Base-by-base conservation (phyloP, 2,888 invertebrate genomes). In the Onchidella celtica region DNA sequence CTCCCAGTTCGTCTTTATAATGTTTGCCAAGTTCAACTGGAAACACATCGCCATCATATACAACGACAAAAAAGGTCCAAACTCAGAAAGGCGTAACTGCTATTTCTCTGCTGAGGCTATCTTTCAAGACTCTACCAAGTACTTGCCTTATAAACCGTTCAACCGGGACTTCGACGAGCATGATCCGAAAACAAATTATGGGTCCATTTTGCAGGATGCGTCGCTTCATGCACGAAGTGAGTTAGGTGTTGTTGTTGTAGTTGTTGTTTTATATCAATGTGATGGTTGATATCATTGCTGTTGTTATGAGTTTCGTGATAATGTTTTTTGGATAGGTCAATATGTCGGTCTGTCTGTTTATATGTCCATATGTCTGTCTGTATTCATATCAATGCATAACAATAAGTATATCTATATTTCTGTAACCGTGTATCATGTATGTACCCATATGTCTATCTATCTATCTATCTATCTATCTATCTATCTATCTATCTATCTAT, bases 101-200 rank as follows among this genome's bases (percentile, higher is more conserved):
- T 79, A 79, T 38, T 79, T 79, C 55, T 47, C 72, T 0, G 73
- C 55, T 4, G 72, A 79, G 57, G 63, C 79, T 3, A 34, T 79
- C 11, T 65, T 79, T 29, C 47, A 63, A 17, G 32, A 6, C 40
- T 79, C 59, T 70, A 17, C 38, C 24, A 38, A 2, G 6, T 24
- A 6, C 17, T 63, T 65, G 38, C 21, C 38, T 14, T 34, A 29
- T 2, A 55, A 34, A 38, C 70, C 78, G n/a, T 79, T 27, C 21
- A 36, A 59, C 34, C n/a, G 4, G 27, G 63, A 38, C 32, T 79
- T 70, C 21, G 63, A 70, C 21, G 69, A 79, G 11, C 34, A 61
- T 0, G 9, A 4, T 0, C 6, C 24, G n/a, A 9, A 47, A 36
- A 21, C 38, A 0, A 38, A 77, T 57, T 77, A 17, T n/a, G 17